These are phyloP conservation scores for Manduca sexta DNA, from an alignment of 1,140 invertebrate genomes.

Conservation along the genomic window DNA sequence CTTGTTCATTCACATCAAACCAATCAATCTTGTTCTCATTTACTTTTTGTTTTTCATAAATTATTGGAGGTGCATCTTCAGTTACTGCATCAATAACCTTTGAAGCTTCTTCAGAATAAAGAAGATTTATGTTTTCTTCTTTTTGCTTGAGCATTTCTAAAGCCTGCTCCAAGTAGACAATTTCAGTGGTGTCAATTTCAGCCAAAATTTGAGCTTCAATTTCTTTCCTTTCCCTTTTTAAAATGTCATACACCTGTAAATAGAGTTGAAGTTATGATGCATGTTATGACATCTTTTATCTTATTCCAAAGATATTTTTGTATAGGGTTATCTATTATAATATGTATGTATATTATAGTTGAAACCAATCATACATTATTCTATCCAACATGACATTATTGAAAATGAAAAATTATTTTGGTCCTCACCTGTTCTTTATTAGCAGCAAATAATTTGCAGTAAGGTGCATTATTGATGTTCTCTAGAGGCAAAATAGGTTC, in stretches of 20 bases:
- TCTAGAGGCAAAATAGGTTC: constrained; percentile 61
- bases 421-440: constrained; percentile 54
- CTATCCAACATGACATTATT: no score
- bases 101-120: constrained; percentile 25
- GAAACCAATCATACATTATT: no score
- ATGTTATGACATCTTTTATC: not conserved
- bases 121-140: constrained; percentile 40
- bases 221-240: constrained; percentile 82
- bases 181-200: constrained; percentile 84
- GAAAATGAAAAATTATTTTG: no score
- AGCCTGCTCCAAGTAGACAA: constrained; percentile 89
- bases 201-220: constrained; percentile 76
- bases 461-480: constrained; percentile 65
- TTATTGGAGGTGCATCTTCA: constrained; percentile 26
- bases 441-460: constrained; percentile 87
- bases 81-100: constrained; percentile 13
- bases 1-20: constrained; percentile 60
- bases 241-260: constrained; percentile 70
- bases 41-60: constrained; percentile 51
- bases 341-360: no score
- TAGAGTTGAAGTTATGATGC: not conserved
- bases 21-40: constrained; percentile 53
- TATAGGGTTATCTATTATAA: no score
- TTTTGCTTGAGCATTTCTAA: constrained; percentile 50
- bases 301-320: no score